These are phyloP conservation scores for Erpornis zantholeuca DNA, from an alignment of 2,113 vertebrate species.

Conservation along the genomic window DNA sequence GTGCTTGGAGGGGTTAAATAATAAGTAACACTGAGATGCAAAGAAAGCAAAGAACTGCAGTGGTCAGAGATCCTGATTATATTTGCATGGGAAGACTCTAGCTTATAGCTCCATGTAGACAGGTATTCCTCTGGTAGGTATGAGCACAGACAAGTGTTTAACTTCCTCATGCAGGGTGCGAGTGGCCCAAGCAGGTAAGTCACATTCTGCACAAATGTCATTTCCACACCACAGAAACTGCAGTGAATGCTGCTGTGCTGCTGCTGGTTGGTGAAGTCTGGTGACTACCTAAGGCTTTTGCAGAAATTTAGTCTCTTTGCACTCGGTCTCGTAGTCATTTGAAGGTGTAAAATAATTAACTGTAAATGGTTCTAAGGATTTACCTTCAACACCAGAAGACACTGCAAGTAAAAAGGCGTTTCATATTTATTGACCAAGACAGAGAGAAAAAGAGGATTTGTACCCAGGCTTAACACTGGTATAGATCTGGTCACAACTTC, in stretches of 20 bases:
- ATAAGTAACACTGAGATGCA: neutral
- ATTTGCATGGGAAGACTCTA: neutral
- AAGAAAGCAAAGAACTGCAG: neutral
- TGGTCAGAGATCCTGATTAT: neutral
- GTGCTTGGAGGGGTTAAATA: neutral
- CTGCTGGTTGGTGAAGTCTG: neutral
- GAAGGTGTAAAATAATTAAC: neutral
- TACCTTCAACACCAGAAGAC: neutral
- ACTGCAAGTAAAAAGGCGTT: neutral
- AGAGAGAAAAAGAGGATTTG: neutral
- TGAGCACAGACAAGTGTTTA: neutral
- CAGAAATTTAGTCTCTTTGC: neutral
- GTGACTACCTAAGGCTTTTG: neutral
- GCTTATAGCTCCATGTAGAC: neutral
- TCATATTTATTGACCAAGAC: neutral
- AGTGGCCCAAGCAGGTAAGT: rapidly evolving
- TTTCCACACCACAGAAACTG: neutral
- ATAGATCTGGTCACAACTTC: neutral
- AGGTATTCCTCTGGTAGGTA: neutral
- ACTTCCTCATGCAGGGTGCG: neutral
- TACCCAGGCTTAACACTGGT: neutral
- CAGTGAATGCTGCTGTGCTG: neutral
- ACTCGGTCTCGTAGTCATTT: neutral
- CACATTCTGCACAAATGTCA: neutral
- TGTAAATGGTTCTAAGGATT: neutral